Base-by-base conservation (phyloP, 2,113 vertebrate species). In the Microtus richardsoni region DNA sequence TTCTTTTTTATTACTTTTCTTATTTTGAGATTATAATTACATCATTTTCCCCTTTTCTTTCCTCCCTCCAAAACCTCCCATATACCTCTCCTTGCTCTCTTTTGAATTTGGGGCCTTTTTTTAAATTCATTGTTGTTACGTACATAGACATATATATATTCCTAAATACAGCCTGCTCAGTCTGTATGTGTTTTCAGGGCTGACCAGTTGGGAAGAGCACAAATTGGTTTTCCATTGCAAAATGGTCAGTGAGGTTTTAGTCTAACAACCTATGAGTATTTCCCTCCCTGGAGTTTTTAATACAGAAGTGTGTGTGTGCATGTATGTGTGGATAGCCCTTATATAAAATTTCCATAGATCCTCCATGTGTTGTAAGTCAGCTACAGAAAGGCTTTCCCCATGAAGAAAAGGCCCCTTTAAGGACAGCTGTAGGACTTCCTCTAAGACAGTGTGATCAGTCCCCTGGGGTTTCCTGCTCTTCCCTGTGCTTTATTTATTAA, bases 251-350 rank as follows among this genome's bases (percentile, higher is more conserved):
- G 13, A 88, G 11, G n/a, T 95, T 97, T 95, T 93, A 66, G 39
- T n/a, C 21, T 64, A 97, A 70, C 33, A 8, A 73, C 52, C 66
- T 78, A 60, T n/a, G 68, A 19, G 33, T 75, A 66, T 84, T 94
- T 94, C 88, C 71, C 30, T n/a, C 52, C 52, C 52, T 89, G n/a
- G 94, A 92, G 7, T 84, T 70, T 95, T 88, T 84, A 80, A 33
- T 87, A 95, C 39, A 74, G 12, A 88, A 74, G 33, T 58, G 22
- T 82, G 44, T 74, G 21, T 22, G 36, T 60, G 41, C 39, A 16
- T 47, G 30, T 17, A 54, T 54, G 54, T 54, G 11, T 66, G 36
- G 47, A 3, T 16, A 39, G 12, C 22, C 17, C n/a, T 33, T 86
- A 85, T 39, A 52, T 66, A 91, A 88, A 26, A 60, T 80, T 68